phyloP scores from a whole-genome alignment of 2,113 vertebrate species.

The Garra rufa region DNA sequence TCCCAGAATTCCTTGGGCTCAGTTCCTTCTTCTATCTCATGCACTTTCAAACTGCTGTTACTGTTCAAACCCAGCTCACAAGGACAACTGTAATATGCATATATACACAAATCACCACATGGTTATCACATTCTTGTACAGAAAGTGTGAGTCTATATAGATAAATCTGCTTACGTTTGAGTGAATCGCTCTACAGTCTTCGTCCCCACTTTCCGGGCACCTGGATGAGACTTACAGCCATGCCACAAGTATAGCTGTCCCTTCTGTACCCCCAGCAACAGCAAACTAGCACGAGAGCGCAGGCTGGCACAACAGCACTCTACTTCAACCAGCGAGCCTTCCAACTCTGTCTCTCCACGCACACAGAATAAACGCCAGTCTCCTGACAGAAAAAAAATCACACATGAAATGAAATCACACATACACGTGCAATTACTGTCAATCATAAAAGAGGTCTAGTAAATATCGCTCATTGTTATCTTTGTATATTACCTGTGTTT shows the following conservation, averaged over 20 bases:
- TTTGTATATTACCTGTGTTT: slow-evolving; percentile 63
- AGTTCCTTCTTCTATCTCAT: slow-evolving; percentile 77
- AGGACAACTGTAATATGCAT: slow-evolving; percentile 64
- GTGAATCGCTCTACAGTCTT: slow-evolving; percentile 70
- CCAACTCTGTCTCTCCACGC: slow-evolving; percentile 71
- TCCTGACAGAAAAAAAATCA: slow-evolving; percentile 54
- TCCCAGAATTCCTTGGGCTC: slow-evolving; percentile 73
- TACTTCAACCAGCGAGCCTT: slow-evolving; percentile 78
- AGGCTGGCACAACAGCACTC: slow-evolving; percentile 71
- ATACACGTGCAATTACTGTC: not conserved
- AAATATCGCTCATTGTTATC: not conserved
- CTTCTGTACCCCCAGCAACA: slow-evolving; percentile 70
- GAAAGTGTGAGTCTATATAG: not conserved
- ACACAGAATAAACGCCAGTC: slow-evolving; percentile 77
- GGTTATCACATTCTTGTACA: not conserved
- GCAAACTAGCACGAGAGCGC: slow-evolving; percentile 76
- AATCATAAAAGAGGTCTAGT: not conserved
- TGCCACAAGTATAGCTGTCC: slow-evolving; percentile 75
- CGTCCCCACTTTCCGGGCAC: slow-evolving; percentile 71
- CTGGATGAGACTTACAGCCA: slow-evolving; percentile 74
- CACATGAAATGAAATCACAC: not conserved
- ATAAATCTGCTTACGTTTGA: slow-evolving; percentile 64
- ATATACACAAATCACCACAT: not conserved
- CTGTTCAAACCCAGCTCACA: slow-evolving; percentile 73
- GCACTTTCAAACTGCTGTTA: slow-evolving; percentile 66